phyloP scores from a whole-genome alignment of 1,140 invertebrate species.

The Ceratitis capitata region DNA sequence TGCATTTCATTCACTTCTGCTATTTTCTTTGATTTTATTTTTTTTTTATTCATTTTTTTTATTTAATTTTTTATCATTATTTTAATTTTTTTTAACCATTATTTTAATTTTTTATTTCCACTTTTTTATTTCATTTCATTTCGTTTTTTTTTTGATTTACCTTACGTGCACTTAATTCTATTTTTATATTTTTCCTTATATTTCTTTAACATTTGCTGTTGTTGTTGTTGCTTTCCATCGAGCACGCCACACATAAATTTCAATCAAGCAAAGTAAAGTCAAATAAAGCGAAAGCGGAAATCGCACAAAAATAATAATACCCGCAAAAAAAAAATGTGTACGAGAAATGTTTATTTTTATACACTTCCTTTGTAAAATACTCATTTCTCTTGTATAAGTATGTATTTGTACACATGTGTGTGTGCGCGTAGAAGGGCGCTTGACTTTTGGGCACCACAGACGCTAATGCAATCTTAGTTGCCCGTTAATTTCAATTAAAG shows the following conservation, averaged over 20 bases:
- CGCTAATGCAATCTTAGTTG: conserved; percentile 7
- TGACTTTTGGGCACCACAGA: conserved; percentile 2
- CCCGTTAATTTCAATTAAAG: conserved; percentile 33
- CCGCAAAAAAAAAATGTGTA: neutral
- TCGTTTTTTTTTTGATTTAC: too few species aligned
- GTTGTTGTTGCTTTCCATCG: neutral
- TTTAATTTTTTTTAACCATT: too few species aligned
- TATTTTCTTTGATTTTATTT: neutral
- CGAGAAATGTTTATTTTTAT: neutral
- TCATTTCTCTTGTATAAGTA: neutral
- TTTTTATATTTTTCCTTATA: too few species aligned
- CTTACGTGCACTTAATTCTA: neutral
- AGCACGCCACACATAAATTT: conserved; percentile 16
- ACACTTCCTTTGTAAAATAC: too few species aligned
- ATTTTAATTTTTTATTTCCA: too few species aligned
- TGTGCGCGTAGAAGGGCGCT: neutral
- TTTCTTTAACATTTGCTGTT: neutral
- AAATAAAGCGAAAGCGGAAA: conserved; percentile 30
- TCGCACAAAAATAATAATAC: neutral
- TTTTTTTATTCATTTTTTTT: too few species aligned
- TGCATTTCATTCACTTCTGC: neutral
- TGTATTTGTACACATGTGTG: neutral
- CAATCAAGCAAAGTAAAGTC: conserved; percentile 35
- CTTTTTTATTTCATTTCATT: too few species aligned
- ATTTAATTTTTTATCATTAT: too few species aligned